phyloP scores from a whole-genome alignment of 2,113 vertebrate species.

The Phalacrocorax pelagicus region DNA sequence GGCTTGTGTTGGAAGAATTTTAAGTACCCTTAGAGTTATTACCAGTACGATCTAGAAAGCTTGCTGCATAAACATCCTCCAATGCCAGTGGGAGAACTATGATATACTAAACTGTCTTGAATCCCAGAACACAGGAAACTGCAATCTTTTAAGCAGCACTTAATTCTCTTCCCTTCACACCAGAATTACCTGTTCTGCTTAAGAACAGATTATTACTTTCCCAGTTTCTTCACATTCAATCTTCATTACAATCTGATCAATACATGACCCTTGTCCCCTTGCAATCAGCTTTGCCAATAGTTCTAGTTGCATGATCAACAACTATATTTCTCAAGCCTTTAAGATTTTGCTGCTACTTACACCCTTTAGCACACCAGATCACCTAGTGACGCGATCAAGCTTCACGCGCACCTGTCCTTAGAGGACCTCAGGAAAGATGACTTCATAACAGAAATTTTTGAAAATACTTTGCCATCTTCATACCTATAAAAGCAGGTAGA shows the following conservation, averaged over 20 bases:
- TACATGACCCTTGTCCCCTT: not conserved
- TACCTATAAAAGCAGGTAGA: not conserved
- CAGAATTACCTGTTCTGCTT: not conserved
- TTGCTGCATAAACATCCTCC: not conserved
- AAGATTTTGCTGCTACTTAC: not conserved
- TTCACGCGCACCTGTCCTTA: not conserved
- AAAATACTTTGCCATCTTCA: not conserved
- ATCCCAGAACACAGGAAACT: not conserved
- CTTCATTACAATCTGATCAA: slow-evolving; percentile 20
- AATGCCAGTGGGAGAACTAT: not conserved
- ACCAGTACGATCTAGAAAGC: not conserved
- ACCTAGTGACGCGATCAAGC: not conserved
- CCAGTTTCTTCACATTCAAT: not conserved
- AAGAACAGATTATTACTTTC: not conserved
- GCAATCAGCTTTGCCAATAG: not conserved
- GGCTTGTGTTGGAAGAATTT: not conserved
- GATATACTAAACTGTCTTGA: not conserved
- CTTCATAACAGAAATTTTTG: not conserved
- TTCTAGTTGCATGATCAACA: not conserved
- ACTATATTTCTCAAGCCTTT: not conserved
- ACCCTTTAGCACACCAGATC: not conserved
- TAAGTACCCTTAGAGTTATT: not conserved
- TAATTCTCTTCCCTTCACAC: not conserved
- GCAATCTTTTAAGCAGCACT: not conserved
- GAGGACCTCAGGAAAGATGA: not conserved